These are phyloP conservation scores for Pelochelys cantorii DNA, from an alignment of 2,797 vertebrate genomes.

Conservation along the genomic window DNA sequence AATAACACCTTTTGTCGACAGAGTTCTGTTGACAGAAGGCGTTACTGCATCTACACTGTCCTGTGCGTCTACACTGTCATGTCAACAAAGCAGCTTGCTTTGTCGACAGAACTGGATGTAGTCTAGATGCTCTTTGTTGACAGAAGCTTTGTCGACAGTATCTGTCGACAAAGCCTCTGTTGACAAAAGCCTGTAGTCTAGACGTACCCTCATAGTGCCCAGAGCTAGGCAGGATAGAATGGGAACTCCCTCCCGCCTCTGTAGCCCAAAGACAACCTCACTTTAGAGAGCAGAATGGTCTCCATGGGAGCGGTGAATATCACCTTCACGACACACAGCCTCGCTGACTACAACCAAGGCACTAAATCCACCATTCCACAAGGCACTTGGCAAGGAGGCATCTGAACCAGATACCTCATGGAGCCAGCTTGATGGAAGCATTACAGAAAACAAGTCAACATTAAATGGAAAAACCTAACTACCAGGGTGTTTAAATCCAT, in stretches of 20 bases:
- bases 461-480: background rate
- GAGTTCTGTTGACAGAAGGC: too few species aligned
- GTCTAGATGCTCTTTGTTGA: too few species aligned
- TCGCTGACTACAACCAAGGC: background rate
- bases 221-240: background rate
- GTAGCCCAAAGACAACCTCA: background rate
- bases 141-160: too few species aligned
- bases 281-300: background rate
- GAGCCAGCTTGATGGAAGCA: rapidly evolving
- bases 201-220: background rate
- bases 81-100: too few species aligned
- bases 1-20: too few species aligned
- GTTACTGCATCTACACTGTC: too few species aligned
- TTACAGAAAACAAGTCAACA: background rate
- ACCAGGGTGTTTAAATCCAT: background rate
- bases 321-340: background rate
- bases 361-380: background rate
- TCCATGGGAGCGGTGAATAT: background rate
- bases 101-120: too few species aligned
- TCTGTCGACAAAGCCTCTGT: too few species aligned
- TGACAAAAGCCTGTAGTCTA: too few species aligned
- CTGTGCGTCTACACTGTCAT: too few species aligned
- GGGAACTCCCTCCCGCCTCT: background rate
- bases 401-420: background rate
- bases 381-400: background rate